Evolutionary conservation across 2,113 vertebrate species (phyloP), one percentile per base, ranked within the genome.

Genomic region (Platycercus adscitus): DNA sequence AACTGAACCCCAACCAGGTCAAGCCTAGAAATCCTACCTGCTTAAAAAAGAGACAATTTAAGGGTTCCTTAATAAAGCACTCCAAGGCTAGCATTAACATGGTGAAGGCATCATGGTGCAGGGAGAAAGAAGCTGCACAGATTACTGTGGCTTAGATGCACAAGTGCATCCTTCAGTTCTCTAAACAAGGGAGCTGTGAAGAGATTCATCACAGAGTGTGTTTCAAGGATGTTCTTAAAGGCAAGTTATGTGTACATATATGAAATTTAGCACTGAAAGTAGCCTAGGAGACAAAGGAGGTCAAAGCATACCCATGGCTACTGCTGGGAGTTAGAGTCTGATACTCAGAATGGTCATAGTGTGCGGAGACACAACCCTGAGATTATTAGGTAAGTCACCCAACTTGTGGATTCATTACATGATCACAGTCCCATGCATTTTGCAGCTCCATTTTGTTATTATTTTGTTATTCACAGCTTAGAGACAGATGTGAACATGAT

Each of bases 181-280:
- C n/a, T 66, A 66, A 83, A 41, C 7, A 41, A 49, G 46, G 33
- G 25, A 78, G 9, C 33, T 78, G n/a, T 37, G 39, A 88, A 0
- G 2, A 88, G 8, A 29, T 53, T 89, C 14, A 82, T 60, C 52
- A 86, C 39, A 43, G 35, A 72, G 9, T 0, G 1, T 31, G 11
- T 61, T 86, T 75, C 72, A 70, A 66, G 21, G 18, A 35, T 49
- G 33, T 3, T 65, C 10, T 33, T 61, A 31, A 56, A 66, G 31
- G 16, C 0, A 2, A 52, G 21, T 53, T 69, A 17, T 3, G 3
- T 52, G 35, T 44, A 7, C 21, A 2, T 29, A 10, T 49, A 21
- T 17, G 56, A 60, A 78, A 47, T 33, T 25, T 53, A 15, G 20
- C 21, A 14, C 1, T 77, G 64, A 81, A 81, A 4, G 24, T 47